Evolutionary conservation across 2,797 vertebrate genomes (phyloP), one percentile per base, ranked within the genome.

Genomic region (Crocidura indochinensis): DNA sequence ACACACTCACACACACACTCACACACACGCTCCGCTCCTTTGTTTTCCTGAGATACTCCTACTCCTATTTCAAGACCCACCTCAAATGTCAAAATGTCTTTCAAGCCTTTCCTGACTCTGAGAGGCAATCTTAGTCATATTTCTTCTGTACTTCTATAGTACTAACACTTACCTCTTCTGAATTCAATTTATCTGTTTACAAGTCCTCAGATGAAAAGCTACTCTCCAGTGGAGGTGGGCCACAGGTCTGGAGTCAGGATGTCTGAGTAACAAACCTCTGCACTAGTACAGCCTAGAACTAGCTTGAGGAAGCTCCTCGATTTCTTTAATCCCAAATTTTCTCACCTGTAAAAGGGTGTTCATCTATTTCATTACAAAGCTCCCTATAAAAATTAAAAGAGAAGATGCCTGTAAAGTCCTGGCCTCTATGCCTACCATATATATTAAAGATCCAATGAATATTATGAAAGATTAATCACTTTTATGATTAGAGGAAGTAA

Each of bases 151-250:
- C 88, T 94, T 87, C 91, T 73, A 82, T n/a, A 71, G n/a, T 10
- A n/a, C 86, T 87, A 91, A 80, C 51, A 44, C 74, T 94, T 87
- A 91, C 47, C 77, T 73, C 94, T 93, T 94, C 56, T 94, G 91
- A 92, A 92, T 82, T 91, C 77, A 84, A 92, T 95, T 93, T 96
- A 93, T 96, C 77, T 96, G 90, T 95, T 95, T 95, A 96, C 88
- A 94, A 22, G 94, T 88, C 90, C 77, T 91, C 76, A 56, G 75
- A 80, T 90, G 76, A 94, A 79, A 72, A 82, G 72, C 72, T 71
- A 90, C 83, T 95, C 82, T 73, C 92, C 81, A 90, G 83, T 27
- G 78, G 83, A 22, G 75, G 78, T 60, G 62, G 69, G 62, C 84
- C 78, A 71, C 84, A 79, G 69, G 85, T 24, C 86, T 94, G 95